Evolutionary conservation across 2,888 invertebrate species (phyloP), one percentile per base, ranked within the genome.

Genomic region (Sarcophaga subvicina): DNA sequence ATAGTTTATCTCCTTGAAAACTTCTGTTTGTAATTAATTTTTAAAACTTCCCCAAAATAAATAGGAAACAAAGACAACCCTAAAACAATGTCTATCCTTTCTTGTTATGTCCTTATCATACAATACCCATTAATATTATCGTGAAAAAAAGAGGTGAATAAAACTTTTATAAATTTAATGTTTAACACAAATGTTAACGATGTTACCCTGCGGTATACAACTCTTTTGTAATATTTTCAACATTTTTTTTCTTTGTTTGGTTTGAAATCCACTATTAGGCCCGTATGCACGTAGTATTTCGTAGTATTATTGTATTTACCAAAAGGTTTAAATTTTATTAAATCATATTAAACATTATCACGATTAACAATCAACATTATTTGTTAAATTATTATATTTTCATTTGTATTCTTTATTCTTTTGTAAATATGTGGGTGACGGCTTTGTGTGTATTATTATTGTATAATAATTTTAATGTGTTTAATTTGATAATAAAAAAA

Each of bases 321-420:
- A 69, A 27, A 59, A 54, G 54, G 54, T 54, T 54, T 17, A 54
- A 14, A 54, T 54, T 54, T 54, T 72, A 54, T 59, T 72, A 27
- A 72, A 59, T 72, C 60, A 25, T 59, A 59, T 72, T 72, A 59
- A 59, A 54, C 54, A 37, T 72, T 59, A 72, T 72, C n/a, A 27
- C 27, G 10, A 27, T 59, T 59, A 59, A 59, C 37, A 72, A 59
- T 72, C 27, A 59, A 27, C 60, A 27, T 59, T 49, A 59, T 45
- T 20, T 25, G 17, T 6, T 37, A 5, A 47, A 54, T 54, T 71
- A 54, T 72, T 59, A 37, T 72, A 3, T 54, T 54, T 54, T 17
- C 54, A 37, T 37, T 54, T 54, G 17, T 54, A 54, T 17, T 54
- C 54, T 14, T 54, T 14, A 54, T 17, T 14, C 17, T 14, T 54